Base-by-base conservation (phyloP, 2,888 invertebrate species). In the Tuta absoluta region DNA sequence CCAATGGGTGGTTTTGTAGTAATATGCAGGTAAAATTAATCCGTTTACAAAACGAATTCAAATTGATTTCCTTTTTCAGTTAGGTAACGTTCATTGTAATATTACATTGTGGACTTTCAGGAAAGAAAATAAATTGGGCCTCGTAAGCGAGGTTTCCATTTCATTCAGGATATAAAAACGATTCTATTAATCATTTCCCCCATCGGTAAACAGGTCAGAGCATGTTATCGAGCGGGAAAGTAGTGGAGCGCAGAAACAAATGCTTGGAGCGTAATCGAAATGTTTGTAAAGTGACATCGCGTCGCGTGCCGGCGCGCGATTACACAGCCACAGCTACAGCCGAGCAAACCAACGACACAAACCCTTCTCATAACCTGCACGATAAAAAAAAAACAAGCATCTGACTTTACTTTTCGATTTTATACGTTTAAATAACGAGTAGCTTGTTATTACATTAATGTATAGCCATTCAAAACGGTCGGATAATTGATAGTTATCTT, bases 241-340 rank as follows among this genome's bases (percentile, higher is more conserved):
- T 80, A 80, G 79, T 73, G 75, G 74, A 76, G 77, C 79, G 78
- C 79, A 83, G 81, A 87, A 89, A 84, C 82, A 86, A 87, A 88
- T 85, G 86, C 81, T 81, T 83, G 85, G 85, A 86, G 80, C 80
- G 84, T 86, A 85, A 87, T 87, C 82, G 84, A 84, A 87, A 88
- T 88, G 85, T 89, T 89, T 88, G 87, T 87, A 85, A 88, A 86
- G 84, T 81, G 78, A 76, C 84, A 85, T 86, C 83, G 77, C 68
- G 76, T 79, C 78, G 89, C 89, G 88, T 89, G 88, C 81, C 83
- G 77, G 68, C 70, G 73, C 72, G 71, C 82, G 79, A 85, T 89
- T 87, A 89, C 81, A 12, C 72, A 33, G 67, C 69, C 71, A 63
- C 33, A 7, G 33, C 5, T 5, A 28, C 33, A 33, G 33, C 33